Percentiles rank a stretch among this genome's conserved stretches.
These are phyloP conservation scores for Nycticebus coucang DNA, from an alignment of 2,113 vertebrate species.

Conservation along the genomic window DNA sequence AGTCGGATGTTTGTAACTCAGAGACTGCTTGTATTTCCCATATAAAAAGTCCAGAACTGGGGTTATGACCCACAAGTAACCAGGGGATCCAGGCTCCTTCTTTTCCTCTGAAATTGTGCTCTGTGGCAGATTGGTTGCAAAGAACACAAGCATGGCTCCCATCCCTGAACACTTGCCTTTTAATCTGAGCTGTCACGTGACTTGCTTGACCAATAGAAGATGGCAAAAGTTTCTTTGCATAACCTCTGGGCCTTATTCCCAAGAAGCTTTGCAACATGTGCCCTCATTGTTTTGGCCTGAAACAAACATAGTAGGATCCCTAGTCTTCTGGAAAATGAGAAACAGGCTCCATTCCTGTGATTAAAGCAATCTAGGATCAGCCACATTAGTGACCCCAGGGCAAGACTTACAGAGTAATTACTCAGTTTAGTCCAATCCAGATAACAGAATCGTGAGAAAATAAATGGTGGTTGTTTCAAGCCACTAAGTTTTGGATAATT, in stretches of 20 bases:
- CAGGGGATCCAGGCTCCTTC: not conserved
- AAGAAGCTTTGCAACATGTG: not conserved
- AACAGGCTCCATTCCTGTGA: not conserved
- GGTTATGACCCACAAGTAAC: not conserved
- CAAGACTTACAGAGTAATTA: not conserved
- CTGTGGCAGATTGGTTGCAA: not conserved
- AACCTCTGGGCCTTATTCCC: not conserved
- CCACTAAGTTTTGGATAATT: not conserved
- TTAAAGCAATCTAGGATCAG: not conserved
- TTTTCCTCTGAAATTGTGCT: not conserved
- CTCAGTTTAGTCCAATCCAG: not conserved
- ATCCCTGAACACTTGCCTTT: not conserved
- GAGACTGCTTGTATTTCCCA: not conserved
- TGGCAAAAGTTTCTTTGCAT: not conserved
- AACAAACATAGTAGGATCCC: not conserved
- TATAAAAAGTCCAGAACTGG: not conserved
- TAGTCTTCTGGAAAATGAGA: not conserved
- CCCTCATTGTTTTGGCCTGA: not conserved
- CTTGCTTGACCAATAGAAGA: not conserved
- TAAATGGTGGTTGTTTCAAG: not conserved
- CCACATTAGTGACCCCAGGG: not conserved
- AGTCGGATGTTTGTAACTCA: too few relatives aligned
- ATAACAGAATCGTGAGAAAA: not conserved
- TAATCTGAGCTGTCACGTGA: not conserved
- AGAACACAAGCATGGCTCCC: not conserved